phyloP scores from a whole-genome alignment of 2,797 vertebrate genomes.

The Lithobates sylvaticus region DNA sequence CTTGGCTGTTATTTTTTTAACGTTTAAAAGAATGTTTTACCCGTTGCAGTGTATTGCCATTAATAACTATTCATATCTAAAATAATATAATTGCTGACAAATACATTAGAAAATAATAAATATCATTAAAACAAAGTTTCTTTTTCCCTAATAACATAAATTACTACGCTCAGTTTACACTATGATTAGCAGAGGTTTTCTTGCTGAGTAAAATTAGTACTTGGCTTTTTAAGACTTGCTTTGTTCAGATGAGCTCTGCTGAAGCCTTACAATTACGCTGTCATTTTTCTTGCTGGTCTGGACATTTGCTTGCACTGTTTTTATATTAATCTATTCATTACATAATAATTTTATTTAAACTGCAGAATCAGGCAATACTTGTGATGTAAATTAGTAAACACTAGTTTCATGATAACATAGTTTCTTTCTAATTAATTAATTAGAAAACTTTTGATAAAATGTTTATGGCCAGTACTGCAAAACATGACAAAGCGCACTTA shows the following conservation, averaged over 20 bases:
- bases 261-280: slow-evolving; percentile 6
- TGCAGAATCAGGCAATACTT: background rate
- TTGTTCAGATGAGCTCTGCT: background rate
- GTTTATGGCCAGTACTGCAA: background rate
- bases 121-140: slow-evolving; percentile 1
- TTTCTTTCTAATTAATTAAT: background rate
- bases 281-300: background rate
- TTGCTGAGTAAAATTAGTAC: slow-evolving; percentile 19
- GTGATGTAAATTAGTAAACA: background rate
- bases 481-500: too few species aligned
- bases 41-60: background rate
- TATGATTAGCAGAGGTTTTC: slow-evolving; percentile 1
- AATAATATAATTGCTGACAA: background rate
- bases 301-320: background rate
- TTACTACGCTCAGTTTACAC: slow-evolving; percentile 2
- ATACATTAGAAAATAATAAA: slow-evolving; percentile 11
- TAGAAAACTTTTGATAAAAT: background rate
- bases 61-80: background rate
- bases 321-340: background rate
- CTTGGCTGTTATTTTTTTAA: background rate
- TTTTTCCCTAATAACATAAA: slow-evolving; percentile 12
- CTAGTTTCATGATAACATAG: background rate
- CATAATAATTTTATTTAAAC: background rate
- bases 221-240: background rate
- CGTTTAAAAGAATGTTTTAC: too few species aligned